phyloP scores from a whole-genome alignment of 2,888 invertebrate genomes.

The Molanna angustata region DNA sequence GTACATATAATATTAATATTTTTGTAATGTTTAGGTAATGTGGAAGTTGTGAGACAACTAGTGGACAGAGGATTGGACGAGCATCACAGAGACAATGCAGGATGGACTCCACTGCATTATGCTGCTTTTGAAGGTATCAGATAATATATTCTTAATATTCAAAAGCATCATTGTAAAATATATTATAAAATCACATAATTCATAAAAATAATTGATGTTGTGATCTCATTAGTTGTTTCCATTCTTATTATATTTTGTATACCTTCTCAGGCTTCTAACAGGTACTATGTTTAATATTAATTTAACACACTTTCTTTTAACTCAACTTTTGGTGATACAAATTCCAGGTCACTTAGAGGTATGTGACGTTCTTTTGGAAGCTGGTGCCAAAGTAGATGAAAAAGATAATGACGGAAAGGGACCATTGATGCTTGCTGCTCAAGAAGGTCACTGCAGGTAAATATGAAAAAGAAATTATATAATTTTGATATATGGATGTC shows the following conservation, averaged over 20 bases:
- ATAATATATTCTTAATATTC: too few relatives aligned
- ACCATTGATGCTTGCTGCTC: constrained; percentile 83
- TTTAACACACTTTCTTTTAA: too few relatives aligned
- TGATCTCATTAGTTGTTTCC: too few relatives aligned
- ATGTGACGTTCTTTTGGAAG: constrained; percentile 77
- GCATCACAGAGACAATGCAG: constrained; percentile 88
- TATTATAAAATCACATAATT: too few relatives aligned
- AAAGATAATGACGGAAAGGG: constrained; percentile 91
- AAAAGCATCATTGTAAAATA: too few relatives aligned
- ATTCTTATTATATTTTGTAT: too few relatives aligned
- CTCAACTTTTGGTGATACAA: too few relatives aligned
- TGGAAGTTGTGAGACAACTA: constrained; percentile 85
- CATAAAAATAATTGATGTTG: too few relatives aligned
- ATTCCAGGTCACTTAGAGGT: constrained; percentile 74
- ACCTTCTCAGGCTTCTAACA: too few relatives aligned
- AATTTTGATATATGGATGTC: not conserved
- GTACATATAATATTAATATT: too few relatives aligned
- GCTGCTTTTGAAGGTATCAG: constrained; percentile 83
- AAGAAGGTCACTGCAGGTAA: constrained; percentile 69
- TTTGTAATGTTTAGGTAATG: constrained; percentile 56
- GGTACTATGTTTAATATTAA: too few relatives aligned
- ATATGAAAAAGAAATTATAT: too few relatives aligned
- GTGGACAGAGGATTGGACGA: constrained; percentile 85
- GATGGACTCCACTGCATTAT: constrained; percentile 97
- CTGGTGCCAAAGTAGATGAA: constrained; percentile 85